These are phyloP conservation scores for Artemia sinica DNA, from an alignment of 2,888 invertebrate genomes.

Conservation along the genomic window DNA sequence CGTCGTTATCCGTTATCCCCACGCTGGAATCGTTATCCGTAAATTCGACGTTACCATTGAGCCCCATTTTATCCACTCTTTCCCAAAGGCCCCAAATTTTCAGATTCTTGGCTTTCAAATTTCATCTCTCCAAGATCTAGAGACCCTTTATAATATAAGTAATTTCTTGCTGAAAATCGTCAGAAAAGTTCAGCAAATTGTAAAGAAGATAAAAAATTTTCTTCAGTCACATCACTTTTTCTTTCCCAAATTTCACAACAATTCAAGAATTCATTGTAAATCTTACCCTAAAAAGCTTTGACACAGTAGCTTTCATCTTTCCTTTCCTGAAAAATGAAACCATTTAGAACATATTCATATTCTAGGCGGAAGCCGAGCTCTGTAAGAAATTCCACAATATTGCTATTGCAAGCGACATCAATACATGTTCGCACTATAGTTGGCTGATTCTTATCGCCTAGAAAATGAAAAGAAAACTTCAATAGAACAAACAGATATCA, in stretches of 20 bases:
- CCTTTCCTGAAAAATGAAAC: constrained; percentile 91
- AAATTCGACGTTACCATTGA: too few relatives aligned
- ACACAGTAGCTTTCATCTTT: constrained; percentile 87
- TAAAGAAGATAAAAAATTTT: constrained; percentile 14
- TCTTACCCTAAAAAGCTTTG: constrained; percentile 63
- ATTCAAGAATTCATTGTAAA: too few relatives aligned
- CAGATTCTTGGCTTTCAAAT: too few relatives aligned
- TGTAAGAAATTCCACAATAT: constrained; percentile 73
- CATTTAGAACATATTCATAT: constrained; percentile 82
- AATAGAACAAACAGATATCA: too few relatives aligned
- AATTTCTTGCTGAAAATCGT: background rate
- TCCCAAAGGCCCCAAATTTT: too few relatives aligned
- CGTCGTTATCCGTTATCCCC: too few relatives aligned
- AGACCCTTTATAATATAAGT: background rate
- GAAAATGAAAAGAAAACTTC: constrained; percentile 9
- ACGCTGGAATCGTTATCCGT: too few relatives aligned
- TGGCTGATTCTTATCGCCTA: constrained; percentile 60
- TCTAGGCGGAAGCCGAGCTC: constrained; percentile 80
- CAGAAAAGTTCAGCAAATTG: background rate
- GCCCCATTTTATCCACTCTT: too few relatives aligned
- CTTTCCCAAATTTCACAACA: background rate
- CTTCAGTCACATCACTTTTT: background rate
- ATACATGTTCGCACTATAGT: constrained; percentile 79
- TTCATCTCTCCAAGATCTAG: too few relatives aligned
- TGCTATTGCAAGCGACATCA: constrained; percentile 76